Percentiles rank a stretch among this genome's conserved stretches.
These are phyloP conservation scores for Miichthys miiuy DNA, from an alignment of 2,797 vertebrate species.

Conservation along the genomic window DNA sequence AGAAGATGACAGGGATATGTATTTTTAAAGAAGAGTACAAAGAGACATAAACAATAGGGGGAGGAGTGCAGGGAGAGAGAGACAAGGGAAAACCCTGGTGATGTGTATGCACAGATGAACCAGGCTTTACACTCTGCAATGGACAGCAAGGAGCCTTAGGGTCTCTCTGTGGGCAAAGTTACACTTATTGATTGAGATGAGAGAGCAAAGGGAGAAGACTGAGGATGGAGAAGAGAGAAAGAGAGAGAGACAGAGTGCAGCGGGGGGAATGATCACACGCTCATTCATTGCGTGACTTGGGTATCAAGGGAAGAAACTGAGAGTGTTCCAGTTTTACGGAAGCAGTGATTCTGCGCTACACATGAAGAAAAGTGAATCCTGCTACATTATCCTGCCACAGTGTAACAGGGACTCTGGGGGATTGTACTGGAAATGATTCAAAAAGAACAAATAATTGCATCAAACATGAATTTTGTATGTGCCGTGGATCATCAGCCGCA, in stretches of 20 bases:
- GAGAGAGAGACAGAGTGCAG: slow-evolving; percentile 24
- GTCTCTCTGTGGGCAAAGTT: slow-evolving; percentile 50
- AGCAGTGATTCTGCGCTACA: slow-evolving; percentile 12
- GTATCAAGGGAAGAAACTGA: slow-evolving; percentile 39
- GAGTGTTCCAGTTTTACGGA: slow-evolving; percentile 42
- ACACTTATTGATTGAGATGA: slow-evolving; percentile 60
- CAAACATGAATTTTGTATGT: neutral
- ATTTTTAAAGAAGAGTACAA: slow-evolving; percentile 50
- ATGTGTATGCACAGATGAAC: neutral
- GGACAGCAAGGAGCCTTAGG: slow-evolving; percentile 41
- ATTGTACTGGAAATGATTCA: neutral
- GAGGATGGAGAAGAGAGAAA: slow-evolving; percentile 4
- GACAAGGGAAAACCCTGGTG: neutral
- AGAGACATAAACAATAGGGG: slow-evolving; percentile 5
- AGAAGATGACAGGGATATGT: slow-evolving; percentile 26
- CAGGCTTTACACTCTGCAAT: slow-evolving; percentile 16
- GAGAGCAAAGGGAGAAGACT: slow-evolving; percentile 29
- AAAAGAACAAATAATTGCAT: neutral
- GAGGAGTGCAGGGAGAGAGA: neutral
- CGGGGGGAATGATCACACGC: slow-evolving; percentile 43
- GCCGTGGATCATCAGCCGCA: neutral
- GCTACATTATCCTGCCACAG: slow-evolving; percentile 4
- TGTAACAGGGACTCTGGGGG: neutral
- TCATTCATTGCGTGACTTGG: slow-evolving; percentile 51
- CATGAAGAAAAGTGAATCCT: slow-evolving; percentile 12